A percentile compares a stretch with the other conserved stretches of the same genome.
Conservation (phyloP, 2,113 vertebrate genomes). For the Leiothrix lutea region DNA sequence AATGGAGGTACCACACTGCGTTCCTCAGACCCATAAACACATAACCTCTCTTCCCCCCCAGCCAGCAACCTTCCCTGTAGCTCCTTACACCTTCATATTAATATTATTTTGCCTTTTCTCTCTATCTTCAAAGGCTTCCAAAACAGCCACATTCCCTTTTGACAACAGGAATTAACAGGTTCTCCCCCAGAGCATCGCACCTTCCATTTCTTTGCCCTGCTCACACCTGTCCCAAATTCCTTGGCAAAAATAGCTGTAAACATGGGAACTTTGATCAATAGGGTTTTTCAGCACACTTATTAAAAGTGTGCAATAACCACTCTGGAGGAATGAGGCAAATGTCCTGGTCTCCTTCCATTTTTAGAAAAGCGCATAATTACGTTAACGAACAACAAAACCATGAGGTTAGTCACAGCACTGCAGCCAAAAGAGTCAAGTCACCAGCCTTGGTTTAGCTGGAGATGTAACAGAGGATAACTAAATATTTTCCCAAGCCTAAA, state of each 20-base stretch:
- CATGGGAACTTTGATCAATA: neutral
- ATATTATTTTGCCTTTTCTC: neutral
- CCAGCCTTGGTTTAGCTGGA: neutral
- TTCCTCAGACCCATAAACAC: rapidly evolving
- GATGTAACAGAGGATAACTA: neutral
- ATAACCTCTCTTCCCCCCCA: neutral
- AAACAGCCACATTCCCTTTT: neutral
- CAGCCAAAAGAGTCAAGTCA: neutral
- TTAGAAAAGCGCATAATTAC: neutral
- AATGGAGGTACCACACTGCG: neutral
- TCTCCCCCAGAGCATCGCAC: neutral
- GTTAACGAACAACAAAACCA: neutral
- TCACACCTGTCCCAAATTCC: neutral
- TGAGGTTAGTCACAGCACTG: neutral
- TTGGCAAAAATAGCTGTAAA: neutral
- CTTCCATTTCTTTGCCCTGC: neutral
- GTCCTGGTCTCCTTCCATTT: neutral
- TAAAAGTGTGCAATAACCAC: neutral
- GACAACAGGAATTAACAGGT: neutral
- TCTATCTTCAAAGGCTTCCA: neutral
- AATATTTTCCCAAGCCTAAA: neutral
- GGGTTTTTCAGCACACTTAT: neutral
- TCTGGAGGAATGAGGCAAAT: neutral
- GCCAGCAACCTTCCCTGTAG: neutral
- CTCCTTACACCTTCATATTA: neutral